Evolutionary conservation across 2,113 vertebrate genomes (phyloP).

Genomic region (Upupa epops): DNA sequence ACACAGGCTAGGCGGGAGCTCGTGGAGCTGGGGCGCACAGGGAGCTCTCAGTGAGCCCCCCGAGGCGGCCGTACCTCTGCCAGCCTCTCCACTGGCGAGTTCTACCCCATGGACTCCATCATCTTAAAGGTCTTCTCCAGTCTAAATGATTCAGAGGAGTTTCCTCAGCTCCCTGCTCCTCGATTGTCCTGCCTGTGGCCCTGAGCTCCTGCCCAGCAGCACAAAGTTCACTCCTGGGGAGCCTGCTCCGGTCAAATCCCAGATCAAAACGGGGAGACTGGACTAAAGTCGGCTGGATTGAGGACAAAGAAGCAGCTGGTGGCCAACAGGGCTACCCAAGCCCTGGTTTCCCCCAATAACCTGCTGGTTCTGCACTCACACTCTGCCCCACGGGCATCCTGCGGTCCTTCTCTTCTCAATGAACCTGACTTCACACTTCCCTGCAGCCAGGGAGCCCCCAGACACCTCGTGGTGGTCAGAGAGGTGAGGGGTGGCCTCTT

Average conservation of each 20-base stretch:
- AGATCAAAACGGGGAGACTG: neutral
- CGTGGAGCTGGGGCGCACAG: neutral
- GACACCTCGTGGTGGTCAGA: neutral
- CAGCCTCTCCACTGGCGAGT: neutral
- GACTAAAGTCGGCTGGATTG: neutral
- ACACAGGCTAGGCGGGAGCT: no score
- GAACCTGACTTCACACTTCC: neutral
- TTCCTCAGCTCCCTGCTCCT: neutral
- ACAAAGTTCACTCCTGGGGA: neutral
- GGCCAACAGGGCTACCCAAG: neutral
- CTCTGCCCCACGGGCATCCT: no score
- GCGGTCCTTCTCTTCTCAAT: no score
- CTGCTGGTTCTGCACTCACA: rapidly evolving
- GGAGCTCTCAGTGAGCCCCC: neutral
- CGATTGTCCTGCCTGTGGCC: no score
- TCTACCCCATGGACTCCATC: neutral
- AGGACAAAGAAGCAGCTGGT: neutral
- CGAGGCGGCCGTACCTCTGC: neutral
- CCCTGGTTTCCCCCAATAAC: neutral
- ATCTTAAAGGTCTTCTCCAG: neutral
- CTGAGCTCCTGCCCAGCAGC: neutral
- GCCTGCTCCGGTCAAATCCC: neutral
- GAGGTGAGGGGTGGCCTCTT: no score
- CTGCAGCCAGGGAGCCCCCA: no score
- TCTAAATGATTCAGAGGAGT: neutral